These are phyloP conservation scores for Zaprionus inermis DNA, from an alignment of 1,140 invertebrate genomes.

Conservation along the genomic window DNA sequence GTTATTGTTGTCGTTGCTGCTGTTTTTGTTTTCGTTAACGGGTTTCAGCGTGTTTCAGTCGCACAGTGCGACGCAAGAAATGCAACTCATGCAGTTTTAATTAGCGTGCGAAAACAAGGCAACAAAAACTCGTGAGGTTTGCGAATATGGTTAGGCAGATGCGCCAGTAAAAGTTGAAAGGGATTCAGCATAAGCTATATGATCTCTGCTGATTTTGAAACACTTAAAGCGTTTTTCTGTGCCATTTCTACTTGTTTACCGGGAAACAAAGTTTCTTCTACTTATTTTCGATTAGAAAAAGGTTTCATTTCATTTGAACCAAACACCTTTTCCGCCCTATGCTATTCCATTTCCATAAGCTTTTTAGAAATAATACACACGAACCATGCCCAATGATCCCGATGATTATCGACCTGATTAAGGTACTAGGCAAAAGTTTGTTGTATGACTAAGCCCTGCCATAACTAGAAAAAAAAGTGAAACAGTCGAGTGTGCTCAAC, in stretches of 20 bases:
- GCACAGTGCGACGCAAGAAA: conserved; percentile 30
- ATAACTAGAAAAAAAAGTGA: conserved; percentile 35
- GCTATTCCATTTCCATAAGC: too few species aligned
- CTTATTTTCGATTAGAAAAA: neutral
- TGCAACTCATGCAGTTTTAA: conserved; percentile 68
- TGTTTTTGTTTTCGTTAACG: conserved; percentile 3
- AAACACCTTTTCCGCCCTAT: neutral
- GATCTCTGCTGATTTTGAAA: neutral
- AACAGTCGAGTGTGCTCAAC: too few species aligned
- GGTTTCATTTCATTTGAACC: neutral
- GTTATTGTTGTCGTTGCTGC: neutral
- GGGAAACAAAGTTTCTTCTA: too few species aligned
- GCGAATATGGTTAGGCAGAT: neutral
- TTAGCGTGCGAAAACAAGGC: conserved; percentile 48
- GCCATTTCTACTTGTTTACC: too few species aligned
- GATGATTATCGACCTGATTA: conserved; percentile 42
- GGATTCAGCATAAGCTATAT: neutral
- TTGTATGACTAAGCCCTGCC: conserved; percentile 21
- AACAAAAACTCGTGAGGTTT: neutral
- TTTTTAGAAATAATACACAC: conserved; percentile 28
- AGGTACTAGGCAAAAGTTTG: conserved; percentile 42
- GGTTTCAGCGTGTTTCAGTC: neutral
- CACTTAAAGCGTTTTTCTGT: neutral
- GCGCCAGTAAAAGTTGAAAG: neutral
- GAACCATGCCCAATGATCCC: conserved; percentile 25